These are phyloP conservation scores for Drosophila kanekoi DNA, from an alignment of 2,888 invertebrate genomes.

Conservation along the genomic window DNA sequence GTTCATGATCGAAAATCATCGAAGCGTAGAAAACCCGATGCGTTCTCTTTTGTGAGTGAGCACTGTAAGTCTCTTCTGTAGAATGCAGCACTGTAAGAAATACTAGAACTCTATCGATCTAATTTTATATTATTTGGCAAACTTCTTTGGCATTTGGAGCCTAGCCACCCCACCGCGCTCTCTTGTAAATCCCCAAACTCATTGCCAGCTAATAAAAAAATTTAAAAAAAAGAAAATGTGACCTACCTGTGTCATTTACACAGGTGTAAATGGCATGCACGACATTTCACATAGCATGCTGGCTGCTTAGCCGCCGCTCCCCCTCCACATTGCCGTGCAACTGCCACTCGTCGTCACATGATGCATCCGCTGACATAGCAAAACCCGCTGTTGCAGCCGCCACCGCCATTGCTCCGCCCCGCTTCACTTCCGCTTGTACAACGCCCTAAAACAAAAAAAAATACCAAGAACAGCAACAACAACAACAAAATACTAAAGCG, in stretches of 20 bases:
- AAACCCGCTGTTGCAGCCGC: constrained; percentile 18
- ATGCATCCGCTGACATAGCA: constrained; percentile 73
- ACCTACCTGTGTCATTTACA: constrained; percentile 73
- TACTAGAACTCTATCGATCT: constrained; percentile 21
- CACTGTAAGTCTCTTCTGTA: neutral
- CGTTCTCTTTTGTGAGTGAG: too few relatives aligned
- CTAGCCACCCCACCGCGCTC: constrained; percentile 1
- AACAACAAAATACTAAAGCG: constrained; percentile 47
- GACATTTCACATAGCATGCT: constrained; percentile 34
- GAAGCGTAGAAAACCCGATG: too few relatives aligned
- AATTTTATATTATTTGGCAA: constrained; percentile 40
- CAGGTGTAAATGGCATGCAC: constrained; percentile 74
- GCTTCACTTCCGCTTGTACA: constrained; percentile 60
- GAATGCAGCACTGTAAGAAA: neutral
- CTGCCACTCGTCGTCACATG: constrained; percentile 68
- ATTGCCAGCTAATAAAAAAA: constrained; percentile 32
- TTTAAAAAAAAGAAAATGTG: constrained; percentile 38
- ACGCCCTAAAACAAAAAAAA: constrained; percentile 71
- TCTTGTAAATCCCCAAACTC: neutral
- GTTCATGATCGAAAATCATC: too few relatives aligned
- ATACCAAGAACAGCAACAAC: constrained; percentile 11
- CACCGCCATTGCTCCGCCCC: constrained; percentile 1
- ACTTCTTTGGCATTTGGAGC: constrained; percentile 10
- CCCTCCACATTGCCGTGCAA: constrained; percentile 5
- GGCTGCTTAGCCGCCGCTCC: neutral